Evolutionary conservation across 2,888 invertebrate genomes (phyloP), one percentile per base, ranked within the genome.

Genomic region (Dolichomitus sp.): DNA sequence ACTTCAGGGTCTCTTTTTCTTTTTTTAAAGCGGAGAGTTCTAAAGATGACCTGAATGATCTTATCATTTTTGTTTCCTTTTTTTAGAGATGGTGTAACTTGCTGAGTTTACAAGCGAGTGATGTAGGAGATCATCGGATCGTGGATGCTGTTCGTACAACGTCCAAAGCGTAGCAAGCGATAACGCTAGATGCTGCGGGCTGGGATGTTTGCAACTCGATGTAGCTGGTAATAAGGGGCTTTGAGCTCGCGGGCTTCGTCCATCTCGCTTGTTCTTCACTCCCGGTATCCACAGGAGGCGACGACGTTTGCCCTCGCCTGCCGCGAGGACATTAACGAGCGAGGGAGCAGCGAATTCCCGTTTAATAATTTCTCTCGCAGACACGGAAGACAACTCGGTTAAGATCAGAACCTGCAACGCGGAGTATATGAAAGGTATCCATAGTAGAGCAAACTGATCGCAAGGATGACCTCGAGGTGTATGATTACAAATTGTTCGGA

Each of bases 301-400:
- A 54, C 45, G 72, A 77, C 76, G 52, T 66, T 77, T 68, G 61
- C 68, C 68, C 77, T 73, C 72, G 72, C 66, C 52, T 77, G 66
- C 76, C 72, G 42, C 50, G 66, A 52, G 81, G 54, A 77, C 81
- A 68, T 77, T 73, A 69, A 76, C 59, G 45, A 63, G 66, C 57
- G 69, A 42, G 27, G 57, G 37, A 72, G 61, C 77, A 59, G 73
- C 73, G 48, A 68, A 77, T 73, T 69, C 73, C 73, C 77, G 68
- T 77, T 81, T 73, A 72, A 77, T 81, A 72, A 68, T 72, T 81
- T 77, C 54, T 72, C 76, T 72, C 81, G 72, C 76, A 19, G 42
- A 81, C 70, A 54, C 70, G 78, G 78, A 78, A 78, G 68, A 61
- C 59, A 48, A 17, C 59, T 76, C 72, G 66, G 52, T 72, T 37